Evolutionary conservation across 2,888 invertebrate genomes (phyloP), one percentile per base, ranked within the genome.

Genomic region (Drosophila greeni): DNA sequence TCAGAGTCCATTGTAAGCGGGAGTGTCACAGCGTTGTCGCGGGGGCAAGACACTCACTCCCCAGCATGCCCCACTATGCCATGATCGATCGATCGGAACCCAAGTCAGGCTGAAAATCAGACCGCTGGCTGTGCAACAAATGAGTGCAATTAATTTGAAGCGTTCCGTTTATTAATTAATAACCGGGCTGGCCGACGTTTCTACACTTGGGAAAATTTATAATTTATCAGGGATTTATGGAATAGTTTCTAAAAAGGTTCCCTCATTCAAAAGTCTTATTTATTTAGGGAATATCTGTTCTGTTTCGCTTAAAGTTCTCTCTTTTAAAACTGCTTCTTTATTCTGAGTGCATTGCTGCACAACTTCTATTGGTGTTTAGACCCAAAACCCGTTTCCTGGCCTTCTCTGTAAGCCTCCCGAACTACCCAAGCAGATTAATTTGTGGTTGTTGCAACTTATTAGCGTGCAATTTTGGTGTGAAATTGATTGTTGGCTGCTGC

Each of bases 131-230:
- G 75, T 74, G 83, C 83, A 77, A 70, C 79, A 84, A 82, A 82
- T 84, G 70, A 54, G 65, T 79, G 84, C 84, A 84, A 84, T 82
- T 82, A 79, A 84, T 81, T 76, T 76, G 14, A 73, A 75, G 60
- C 68, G 75, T 82, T 74, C 34, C 74, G 74, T 64, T 80, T 83
- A 82, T 80, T 80, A 80, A 80, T 82, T 82, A 80, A 82, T 82
- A 83, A 75, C 83, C 66, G 51, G 62, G 72, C 64, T 51, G 52
- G 65, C 61, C 52, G 37, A 14, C 8, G 16, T 11, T 7, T 14
- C 8, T 36, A 18, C 58, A 59, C 58, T 37, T 16, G 4, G 18
- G 29, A 24, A 31, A 43, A 43, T 56, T 6, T 12, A 8, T 18
- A 31, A 9, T 1, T 4, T 12, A 5, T 3, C 1, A 8, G 3